Conservation (phyloP, 1,140 invertebrate species). For the Drosophila sturtevanti region DNA sequence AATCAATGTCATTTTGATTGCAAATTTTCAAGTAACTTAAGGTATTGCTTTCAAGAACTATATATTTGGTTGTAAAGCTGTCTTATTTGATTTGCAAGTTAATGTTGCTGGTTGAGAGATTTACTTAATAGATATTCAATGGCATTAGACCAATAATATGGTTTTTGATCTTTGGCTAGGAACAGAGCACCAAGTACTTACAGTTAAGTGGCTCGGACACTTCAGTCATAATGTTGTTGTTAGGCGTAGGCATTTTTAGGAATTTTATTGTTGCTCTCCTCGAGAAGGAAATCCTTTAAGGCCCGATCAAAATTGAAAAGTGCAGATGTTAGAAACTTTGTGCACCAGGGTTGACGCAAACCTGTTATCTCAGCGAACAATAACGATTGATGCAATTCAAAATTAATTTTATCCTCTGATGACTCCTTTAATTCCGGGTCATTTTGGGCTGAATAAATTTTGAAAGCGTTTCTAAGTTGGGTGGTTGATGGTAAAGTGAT, state of each 20-base stretch:
- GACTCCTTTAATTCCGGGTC: background rate
- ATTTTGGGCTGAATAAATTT: conserved; percentile 7
- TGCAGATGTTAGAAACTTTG: conserved; percentile 61
- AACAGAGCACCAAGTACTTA: background rate
- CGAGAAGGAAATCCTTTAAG: conserved; percentile 42
- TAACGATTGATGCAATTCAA: conserved; percentile 57
- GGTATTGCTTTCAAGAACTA: too few species aligned
- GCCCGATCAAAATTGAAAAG: conserved; percentile 53
- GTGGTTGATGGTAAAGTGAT: conserved; percentile 53
- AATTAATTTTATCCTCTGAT: conserved; percentile 42
- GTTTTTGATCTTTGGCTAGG: too few species aligned
- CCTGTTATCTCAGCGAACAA: conserved; percentile 67
- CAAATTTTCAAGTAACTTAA: too few species aligned
- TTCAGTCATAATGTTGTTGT: background rate
- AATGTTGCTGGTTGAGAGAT: too few species aligned
- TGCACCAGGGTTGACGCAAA: conserved; percentile 67
- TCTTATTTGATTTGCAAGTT: conserved; percentile 4
- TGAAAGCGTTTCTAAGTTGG: conserved; percentile 54
- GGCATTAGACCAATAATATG: too few species aligned
- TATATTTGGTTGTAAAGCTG: too few species aligned
- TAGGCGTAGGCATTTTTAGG: conserved; percentile 49
- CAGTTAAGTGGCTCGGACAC: background rate
- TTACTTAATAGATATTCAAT: too few species aligned
- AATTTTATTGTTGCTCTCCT: conserved; percentile 29
- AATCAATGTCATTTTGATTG: too few species aligned